These are phyloP conservation scores for Acromyrmex echinatior DNA, from an alignment of 1,140 invertebrate genomes.

Conservation along the genomic window DNA sequence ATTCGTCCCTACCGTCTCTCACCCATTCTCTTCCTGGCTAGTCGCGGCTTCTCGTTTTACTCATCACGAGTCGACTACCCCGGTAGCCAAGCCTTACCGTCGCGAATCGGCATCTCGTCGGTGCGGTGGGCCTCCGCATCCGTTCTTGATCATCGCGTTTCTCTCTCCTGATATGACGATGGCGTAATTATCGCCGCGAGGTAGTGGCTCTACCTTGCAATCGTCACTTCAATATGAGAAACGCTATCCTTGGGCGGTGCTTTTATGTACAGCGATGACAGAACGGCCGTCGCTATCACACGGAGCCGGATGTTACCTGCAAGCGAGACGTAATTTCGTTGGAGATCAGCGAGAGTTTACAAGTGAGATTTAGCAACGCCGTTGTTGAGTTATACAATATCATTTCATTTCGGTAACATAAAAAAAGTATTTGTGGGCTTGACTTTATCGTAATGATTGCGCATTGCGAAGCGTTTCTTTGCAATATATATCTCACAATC, in stretches of 20 bases:
- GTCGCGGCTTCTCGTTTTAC: constrained; percentile 81
- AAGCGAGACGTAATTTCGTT: constrained; percentile 14
- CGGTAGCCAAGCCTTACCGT: constrained; percentile 63
- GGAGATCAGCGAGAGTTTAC: not conserved
- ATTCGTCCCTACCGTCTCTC: constrained; percentile 35
- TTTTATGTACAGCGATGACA: constrained; percentile 44
- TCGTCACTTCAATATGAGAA: constrained; percentile 58
- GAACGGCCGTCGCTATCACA: constrained; percentile 30
- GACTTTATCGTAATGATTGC: not conserved
- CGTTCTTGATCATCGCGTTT: constrained; percentile 31
- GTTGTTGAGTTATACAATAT: not conserved
- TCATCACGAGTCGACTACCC: constrained; percentile 60
- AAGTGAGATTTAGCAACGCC: not conserved
- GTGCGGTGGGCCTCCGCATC: not conserved
- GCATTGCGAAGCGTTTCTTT: not conserved
- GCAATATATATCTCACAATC: too few species aligned
- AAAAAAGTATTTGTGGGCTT: not conserved
- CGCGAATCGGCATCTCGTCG: constrained; percentile 67
- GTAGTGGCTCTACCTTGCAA: constrained; percentile 30
- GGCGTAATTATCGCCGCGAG: constrained; percentile 59
- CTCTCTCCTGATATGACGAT: not conserved
- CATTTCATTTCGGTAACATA: not conserved
- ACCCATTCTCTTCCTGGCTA: constrained; percentile 54
- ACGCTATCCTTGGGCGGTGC: constrained; percentile 21
- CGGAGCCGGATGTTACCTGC: not conserved